A percentile compares a stretch with the other conserved stretches of the same genome.
These are phyloP conservation scores for Hydraecia micacea DNA, from an alignment of 2,888 invertebrate species.

Conservation along the genomic window DNA sequence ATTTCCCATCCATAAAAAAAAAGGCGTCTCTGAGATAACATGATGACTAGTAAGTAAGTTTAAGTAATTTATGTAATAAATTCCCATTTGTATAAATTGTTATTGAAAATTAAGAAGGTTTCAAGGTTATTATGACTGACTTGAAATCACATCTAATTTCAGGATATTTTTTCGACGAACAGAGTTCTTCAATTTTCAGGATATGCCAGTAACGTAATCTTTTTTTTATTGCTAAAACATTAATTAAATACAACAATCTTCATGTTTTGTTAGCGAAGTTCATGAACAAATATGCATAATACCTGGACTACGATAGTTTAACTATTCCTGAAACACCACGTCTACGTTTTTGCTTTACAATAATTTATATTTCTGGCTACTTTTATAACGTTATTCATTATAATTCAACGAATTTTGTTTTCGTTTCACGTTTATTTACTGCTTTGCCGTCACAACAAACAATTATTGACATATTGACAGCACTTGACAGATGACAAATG, in stretches of 20 bases:
- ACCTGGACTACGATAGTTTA: conserved; percentile 13
- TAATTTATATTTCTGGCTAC: background rate
- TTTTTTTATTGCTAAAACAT: background rate
- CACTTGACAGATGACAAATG: background rate
- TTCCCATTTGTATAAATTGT: background rate
- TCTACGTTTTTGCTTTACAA: conserved; percentile 30
- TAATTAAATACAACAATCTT: background rate
- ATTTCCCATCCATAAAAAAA: too few relatives aligned
- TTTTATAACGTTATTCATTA: conserved; percentile 20
- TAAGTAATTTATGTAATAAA: background rate
- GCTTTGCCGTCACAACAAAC: background rate
- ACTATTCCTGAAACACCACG: background rate
- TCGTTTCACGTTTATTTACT: conserved; percentile 19
- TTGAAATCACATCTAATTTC: background rate
- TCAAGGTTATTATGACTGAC: conserved; percentile 1
- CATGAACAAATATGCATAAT: background rate
- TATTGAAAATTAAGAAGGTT: background rate
- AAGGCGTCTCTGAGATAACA: background rate
- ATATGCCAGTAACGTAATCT: background rate
- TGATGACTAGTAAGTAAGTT: background rate
- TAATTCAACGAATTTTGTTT: conserved; percentile 2
- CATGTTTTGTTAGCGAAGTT: background rate
- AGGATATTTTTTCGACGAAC: background rate
- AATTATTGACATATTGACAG: background rate
- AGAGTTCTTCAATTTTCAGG: background rate